These are phyloP conservation scores for Onchidella celtica DNA, from an alignment of 2,888 invertebrate species.

Conservation along the genomic window DNA sequence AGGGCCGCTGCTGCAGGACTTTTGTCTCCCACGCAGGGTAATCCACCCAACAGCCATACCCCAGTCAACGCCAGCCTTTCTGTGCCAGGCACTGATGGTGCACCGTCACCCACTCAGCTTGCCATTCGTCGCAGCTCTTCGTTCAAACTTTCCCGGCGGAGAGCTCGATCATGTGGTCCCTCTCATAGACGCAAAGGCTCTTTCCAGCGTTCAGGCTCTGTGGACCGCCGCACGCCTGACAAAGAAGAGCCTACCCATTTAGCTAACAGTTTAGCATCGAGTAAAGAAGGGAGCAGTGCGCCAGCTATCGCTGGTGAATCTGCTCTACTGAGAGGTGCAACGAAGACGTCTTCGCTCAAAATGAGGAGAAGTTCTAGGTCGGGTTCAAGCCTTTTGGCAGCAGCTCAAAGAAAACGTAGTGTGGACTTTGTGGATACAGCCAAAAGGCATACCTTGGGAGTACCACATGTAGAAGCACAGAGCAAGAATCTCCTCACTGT, in stretches of 20 bases:
- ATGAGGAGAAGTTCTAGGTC: slow-evolving; percentile 15
- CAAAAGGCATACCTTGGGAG: neutral
- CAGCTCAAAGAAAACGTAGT: slow-evolving; percentile 28
- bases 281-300: slow-evolving; percentile 43
- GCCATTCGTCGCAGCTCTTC: slow-evolving; percentile 51
- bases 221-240: slow-evolving; percentile 48
- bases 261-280: slow-evolving; percentile 22
- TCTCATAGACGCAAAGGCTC: slow-evolving; percentile 48
- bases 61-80: slow-evolving; percentile 33
- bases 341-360: slow-evolving; percentile 23
- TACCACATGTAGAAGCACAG: slow-evolving; percentile 3
- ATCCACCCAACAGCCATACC: slow-evolving; percentile 3
- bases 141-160: slow-evolving; percentile 53
- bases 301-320: slow-evolving; percentile 27
- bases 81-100: slow-evolving; percentile 40
- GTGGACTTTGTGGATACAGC: slow-evolving; percentile 20
- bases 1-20: slow-evolving; percentile 42
- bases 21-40: slow-evolving; percentile 1
- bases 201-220: slow-evolving; percentile 55
- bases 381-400: neutral
- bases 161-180: slow-evolving; percentile 55
- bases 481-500: slow-evolving; percentile 34
- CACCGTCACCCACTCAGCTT: neutral
- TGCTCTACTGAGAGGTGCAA: neutral
- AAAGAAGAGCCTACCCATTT: slow-evolving; percentile 15